Evolutionary conservation across 2,888 invertebrate species (phyloP), one percentile per base, ranked within the genome.

Genomic region (Orthosia incerta): DNA sequence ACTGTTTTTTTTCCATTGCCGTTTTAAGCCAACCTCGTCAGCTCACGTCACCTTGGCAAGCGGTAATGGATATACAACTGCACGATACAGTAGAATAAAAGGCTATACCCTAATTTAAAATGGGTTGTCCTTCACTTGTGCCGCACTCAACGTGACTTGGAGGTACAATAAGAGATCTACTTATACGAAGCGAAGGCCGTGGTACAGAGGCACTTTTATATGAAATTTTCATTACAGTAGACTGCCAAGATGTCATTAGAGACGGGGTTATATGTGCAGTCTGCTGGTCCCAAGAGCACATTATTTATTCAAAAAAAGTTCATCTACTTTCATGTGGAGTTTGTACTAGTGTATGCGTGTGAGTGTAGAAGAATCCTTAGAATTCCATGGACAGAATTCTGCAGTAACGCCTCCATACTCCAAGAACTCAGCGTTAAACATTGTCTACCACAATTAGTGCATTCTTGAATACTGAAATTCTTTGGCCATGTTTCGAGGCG

Each of bases 121-220:
- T 61, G 48, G 55, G 64, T 80, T 62, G 51, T 55, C 11, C 51
- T 15, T 39, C 53, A 55, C 61, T 74, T 56, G 55, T 16, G 68
- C 26, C 55, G 56, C 63, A 69, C 45, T n/a, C 63, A 80, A 84
- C 84, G 80, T 80, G 84, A 80, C 80, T 74, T 56, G 82, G 45
- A 20, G 5, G 4, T 45, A 80, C 55, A 74, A 68, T 57, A 50
- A 20, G 55, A 39, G 50, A 20, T 80, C 48, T 65, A 11, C 53
- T 18, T 48, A 55, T 53, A 63, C 31, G 31, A 31, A 1, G 67
- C 23, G 55, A 60, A 31, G 55, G 53, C 56, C 23, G 3, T n/a
- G 16, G 9, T 55, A 60, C 16, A 55, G 20, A 83, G 23, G 23
- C 26, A 60, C 51, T 83, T 60, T n/a, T 48, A 66, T 66, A 72